Percentiles rank a stretch among this genome's conserved stretches.
Evolutionary conservation across 2,888 invertebrate species (phyloP).

Genomic region (Chaitophorus viminalis): DNA sequence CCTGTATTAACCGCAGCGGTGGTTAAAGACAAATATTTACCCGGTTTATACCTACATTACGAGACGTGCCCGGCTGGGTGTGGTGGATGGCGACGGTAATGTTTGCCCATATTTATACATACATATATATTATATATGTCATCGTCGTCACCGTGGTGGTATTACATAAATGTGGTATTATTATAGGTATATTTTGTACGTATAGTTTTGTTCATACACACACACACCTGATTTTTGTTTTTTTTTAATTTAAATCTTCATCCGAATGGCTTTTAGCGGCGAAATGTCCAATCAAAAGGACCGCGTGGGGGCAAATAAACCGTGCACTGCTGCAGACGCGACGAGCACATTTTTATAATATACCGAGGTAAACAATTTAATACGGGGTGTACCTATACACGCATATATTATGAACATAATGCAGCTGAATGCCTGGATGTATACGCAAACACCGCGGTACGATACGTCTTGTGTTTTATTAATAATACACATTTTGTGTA

Average conservation of each 20-base stretch:
- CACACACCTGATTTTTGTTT: slow-evolving; percentile 45
- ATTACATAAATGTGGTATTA: slow-evolving; percentile 24
- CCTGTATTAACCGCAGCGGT: background rate
- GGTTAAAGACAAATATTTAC: slow-evolving; percentile 52
- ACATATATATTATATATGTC: background rate
- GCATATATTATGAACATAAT: background rate
- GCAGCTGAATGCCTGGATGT: background rate
- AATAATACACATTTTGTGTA: too few species aligned
- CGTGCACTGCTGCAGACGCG: background rate
- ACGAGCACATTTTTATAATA: slow-evolving; percentile 22
- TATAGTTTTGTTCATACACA: background rate
- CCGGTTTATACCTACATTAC: background rate
- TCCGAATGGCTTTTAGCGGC: slow-evolving; percentile 61
- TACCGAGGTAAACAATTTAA: background rate
- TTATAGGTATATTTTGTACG: slow-evolving; percentile 26
- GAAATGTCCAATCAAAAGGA: slow-evolving; percentile 61
- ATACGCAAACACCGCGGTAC: background rate
- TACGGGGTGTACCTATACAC: background rate
- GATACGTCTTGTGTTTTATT: too few species aligned
- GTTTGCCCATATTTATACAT: slow-evolving; percentile 34
- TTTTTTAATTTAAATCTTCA: background rate
- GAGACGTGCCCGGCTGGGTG: slow-evolving; percentile 37
- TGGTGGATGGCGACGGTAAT: slow-evolving; percentile 31
- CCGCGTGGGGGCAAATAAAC: slow-evolving; percentile 27
- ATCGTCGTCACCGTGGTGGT: slow-evolving; percentile 8